Evolutionary conservation across 2,888 invertebrate species (phyloP).

Genomic region (Zootermopsis nevadensis): DNA sequence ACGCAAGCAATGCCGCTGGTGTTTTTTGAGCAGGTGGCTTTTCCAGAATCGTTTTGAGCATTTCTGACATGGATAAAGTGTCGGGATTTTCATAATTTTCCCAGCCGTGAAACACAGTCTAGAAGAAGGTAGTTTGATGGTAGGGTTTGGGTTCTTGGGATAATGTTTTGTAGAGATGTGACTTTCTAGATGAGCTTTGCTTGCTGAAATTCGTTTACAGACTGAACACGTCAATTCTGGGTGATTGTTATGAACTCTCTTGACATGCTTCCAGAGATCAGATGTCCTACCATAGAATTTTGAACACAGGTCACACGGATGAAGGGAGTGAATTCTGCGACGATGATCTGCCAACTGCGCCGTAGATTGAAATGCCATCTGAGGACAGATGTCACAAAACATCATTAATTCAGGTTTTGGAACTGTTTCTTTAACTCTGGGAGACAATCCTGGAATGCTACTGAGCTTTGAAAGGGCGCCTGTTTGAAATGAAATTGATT

Average conservation of each 20-base stretch:
- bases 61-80: constrained; percentile 34
- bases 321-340: constrained; percentile 66
- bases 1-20: constrained; percentile 68
- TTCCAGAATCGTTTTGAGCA: constrained; percentile 59
- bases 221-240: constrained; percentile 70
- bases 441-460: background rate
- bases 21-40: constrained; percentile 67
- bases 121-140: background rate
- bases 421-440: background rate
- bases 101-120: background rate
- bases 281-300: constrained; percentile 72
- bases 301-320: constrained; percentile 71
- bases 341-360: constrained; percentile 68
- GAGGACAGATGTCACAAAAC: constrained; percentile 56
- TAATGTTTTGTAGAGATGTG: constrained; percentile 43
- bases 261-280: constrained; percentile 73
- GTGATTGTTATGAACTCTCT: constrained; percentile 69
- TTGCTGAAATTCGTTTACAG: constrained; percentile 64
- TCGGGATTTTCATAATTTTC: constrained; percentile 15
- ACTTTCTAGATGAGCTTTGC: constrained; percentile 31
- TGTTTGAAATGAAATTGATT: background rate
- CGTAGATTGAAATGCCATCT: constrained; percentile 62
- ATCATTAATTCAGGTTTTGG: constrained; percentile 37
- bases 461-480: background rate
- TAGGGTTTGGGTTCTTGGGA: constrained; percentile 1